phyloP scores from a whole-genome alignment of 2,113 vertebrate species.

The Terrapene triunguis region DNA sequence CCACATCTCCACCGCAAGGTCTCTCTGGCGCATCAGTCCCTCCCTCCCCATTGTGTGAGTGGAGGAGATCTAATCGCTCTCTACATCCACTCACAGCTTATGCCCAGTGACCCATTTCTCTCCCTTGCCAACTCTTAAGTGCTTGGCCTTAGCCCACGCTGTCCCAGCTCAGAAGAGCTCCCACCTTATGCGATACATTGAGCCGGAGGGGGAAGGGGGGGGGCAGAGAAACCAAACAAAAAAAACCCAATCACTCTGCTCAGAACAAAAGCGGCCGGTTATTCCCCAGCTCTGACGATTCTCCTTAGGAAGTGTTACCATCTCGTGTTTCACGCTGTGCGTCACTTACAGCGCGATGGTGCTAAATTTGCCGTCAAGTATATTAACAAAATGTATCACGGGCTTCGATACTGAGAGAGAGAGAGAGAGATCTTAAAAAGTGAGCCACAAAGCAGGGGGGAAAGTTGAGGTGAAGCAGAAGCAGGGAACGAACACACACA shows the following conservation, averaged over 20 bases:
- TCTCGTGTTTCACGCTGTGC: accelerated
- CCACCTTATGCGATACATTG: neutral
- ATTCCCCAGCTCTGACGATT: neutral
- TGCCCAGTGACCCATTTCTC: neutral
- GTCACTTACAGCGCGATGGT: neutral
- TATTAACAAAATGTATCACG: accelerated
- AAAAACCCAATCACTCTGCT: neutral
- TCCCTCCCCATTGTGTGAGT: neutral
- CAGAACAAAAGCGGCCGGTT: neutral
- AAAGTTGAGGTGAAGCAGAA: neutral
- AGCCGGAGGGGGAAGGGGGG: neutral
- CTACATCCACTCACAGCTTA: accelerated
- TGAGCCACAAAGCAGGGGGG: neutral
- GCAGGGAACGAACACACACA: neutral
- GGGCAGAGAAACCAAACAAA: no score
- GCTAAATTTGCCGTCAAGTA: neutral
- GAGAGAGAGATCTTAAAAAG: no score
- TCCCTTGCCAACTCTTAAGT: accelerated
- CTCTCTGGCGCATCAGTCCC: neutral
- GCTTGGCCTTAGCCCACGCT: neutral
- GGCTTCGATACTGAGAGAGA: neutral
- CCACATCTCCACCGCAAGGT: neutral
- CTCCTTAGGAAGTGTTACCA: accelerated
- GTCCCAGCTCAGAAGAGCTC: neutral
- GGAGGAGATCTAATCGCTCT: neutral